Conservation (phyloP, 2,888 invertebrate species). For the Chaetoderma sp. region DNA sequence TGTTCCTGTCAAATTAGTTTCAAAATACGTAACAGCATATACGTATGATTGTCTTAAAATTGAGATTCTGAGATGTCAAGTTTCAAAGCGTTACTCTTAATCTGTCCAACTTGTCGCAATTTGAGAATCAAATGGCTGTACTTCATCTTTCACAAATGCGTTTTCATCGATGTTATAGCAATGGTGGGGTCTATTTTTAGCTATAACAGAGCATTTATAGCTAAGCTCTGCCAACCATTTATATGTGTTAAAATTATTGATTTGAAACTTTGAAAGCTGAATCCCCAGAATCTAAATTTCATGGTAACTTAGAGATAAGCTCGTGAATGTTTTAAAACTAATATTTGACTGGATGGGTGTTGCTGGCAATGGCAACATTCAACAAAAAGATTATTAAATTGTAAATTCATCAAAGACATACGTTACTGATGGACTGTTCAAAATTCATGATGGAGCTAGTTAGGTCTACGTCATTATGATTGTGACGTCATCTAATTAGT, state of each 20-base stretch:
- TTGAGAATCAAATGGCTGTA: background rate
- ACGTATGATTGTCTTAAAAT: too few species aligned
- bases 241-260: background rate
- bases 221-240: background rate
- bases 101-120: constrained; percentile 9
- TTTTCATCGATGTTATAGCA: background rate
- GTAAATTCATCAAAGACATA: too few species aligned
- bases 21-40: too few species aligned
- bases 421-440: too few species aligned
- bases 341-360: background rate
- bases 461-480: too few species aligned
- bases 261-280: background rate
- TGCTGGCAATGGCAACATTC: background rate
- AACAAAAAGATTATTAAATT: too few species aligned
- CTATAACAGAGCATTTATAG: too few species aligned
- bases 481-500: too few species aligned
- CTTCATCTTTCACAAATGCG: background rate
- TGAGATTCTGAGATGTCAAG: too few species aligned
- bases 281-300: background rate
- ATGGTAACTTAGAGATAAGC: background rate
- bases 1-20: too few species aligned
- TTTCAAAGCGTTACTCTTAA: too few species aligned
- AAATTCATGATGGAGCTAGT: too few species aligned
- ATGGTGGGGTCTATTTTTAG: background rate
- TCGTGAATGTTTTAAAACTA: background rate